phyloP scores from a whole-genome alignment of 2,888 invertebrate species.

The Heteromurus nitidus region DNA sequence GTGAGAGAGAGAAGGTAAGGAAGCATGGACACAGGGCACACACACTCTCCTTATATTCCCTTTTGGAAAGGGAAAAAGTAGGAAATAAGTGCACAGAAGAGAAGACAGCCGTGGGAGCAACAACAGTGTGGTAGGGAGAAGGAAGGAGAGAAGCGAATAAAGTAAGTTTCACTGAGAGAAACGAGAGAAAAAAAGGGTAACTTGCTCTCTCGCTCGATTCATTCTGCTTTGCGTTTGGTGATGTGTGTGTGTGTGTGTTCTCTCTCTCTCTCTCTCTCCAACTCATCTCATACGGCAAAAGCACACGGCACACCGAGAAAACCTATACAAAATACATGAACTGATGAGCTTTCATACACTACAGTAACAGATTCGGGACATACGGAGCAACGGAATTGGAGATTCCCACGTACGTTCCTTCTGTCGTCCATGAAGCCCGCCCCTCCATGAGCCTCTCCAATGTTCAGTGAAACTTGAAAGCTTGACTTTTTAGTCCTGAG shows the following conservation, averaged over 20 bases:
- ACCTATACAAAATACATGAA: constrained; percentile 41
- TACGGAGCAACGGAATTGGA: constrained; percentile 52
- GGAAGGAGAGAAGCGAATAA: constrained; percentile 16
- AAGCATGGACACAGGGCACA: background rate
- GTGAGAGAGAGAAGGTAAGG: constrained; percentile 9
- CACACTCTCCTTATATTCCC: background rate
- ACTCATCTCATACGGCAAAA: constrained; percentile 44
- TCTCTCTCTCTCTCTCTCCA: constrained; percentile 35
- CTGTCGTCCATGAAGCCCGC: constrained; percentile 57
- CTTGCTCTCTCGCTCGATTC: constrained; percentile 50
- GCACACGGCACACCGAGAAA: background rate
- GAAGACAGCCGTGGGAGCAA: constrained; percentile 44
- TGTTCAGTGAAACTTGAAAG: constrained; percentile 62
- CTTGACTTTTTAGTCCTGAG: constrained; percentile 69
- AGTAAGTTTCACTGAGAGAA: constrained; percentile 41
- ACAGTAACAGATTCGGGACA: constrained; percentile 42
- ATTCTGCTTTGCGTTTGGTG: constrained; percentile 29
- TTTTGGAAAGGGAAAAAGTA: constrained; percentile 19
- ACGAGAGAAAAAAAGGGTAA: constrained; percentile 42
- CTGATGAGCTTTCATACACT: constrained; percentile 11
- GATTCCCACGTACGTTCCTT: constrained; percentile 60
- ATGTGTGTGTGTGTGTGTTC: constrained; percentile 30
- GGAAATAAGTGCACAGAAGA: constrained; percentile 38
- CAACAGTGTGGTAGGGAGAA: constrained; percentile 30
- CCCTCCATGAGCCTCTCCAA: constrained; percentile 63